Base-by-base conservation (phyloP, 2,888 invertebrate species). In the Drosophila mimica region DNA sequence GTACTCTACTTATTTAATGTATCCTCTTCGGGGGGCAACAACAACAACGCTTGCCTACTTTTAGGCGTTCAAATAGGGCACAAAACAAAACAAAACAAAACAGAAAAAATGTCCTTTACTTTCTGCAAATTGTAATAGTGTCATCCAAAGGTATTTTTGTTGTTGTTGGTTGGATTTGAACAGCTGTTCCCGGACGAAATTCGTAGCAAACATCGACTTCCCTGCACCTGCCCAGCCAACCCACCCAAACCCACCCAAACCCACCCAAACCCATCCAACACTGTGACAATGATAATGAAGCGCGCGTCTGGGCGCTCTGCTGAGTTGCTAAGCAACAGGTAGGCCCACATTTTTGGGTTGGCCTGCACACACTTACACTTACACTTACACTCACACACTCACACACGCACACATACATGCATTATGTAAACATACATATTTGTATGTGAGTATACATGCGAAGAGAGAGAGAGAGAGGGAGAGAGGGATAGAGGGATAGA, bases 281-380 rank as follows among this genome's bases (percentile, higher is more conserved):
- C 25, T 59, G 28, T 76, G 77, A 72, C 78, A 79, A 73, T 64
- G 76, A 81, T 80, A 80, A 80, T 80, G 72, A 81, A 80, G 72
- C 71, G 61, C 64, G 63, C 70, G 79, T 66, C 76, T 66, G 71
- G 70, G 58, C 76, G 76, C 67, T 33, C 65, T 70, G 66, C 79
- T 65, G 74, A 79, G 82, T 86, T 85, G 80, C 86, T 83, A 82
- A 92, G 91, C 91, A 91, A 91, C 91, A 91, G 91, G 91, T 91
- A 91, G 91, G 91, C 85, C 72, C 74, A 72, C 82, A 75, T 70
- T 72, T 46, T 66, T 62, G 62, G 51, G 54, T 38, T 59, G 62
- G 43, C 57, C 70, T 62, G 74, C 53, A 20, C 40, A 34, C 15
- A 25, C 46, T 46, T 25, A 25, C 15, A 20, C 46, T 34, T 34